phyloP scores from a whole-genome alignment of 2,113 vertebrate genomes.

The Myrmecophaga tridactyla region DNA sequence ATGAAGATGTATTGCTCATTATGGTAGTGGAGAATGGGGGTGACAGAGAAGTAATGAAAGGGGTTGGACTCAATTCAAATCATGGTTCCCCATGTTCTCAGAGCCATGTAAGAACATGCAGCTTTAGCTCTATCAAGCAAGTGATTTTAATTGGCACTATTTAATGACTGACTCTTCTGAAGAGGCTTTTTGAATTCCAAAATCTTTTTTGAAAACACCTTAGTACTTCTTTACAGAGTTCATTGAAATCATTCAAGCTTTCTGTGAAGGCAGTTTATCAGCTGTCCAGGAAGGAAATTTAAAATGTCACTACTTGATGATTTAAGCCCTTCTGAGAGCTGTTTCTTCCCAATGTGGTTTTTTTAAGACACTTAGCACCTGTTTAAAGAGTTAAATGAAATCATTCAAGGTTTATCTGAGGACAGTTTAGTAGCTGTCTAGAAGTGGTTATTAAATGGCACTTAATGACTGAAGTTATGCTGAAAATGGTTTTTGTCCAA shows the following conservation, averaged over 20 bases:
- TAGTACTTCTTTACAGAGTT: constrained; percentile 15
- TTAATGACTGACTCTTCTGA: constrained; percentile 31
- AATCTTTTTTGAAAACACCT: neutral
- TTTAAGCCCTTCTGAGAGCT: neutral
- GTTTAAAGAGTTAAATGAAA: neutral
- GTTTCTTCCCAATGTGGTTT: neutral
- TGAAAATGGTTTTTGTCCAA: neutral
- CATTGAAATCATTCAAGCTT: constrained; percentile 1
- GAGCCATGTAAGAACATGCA: neutral
- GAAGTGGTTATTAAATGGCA: neutral
- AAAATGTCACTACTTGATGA: constrained; percentile 9
- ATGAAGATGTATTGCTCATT: neutral
- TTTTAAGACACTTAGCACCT: neutral
- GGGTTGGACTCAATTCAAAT: neutral
- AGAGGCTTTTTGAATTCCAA: neutral
- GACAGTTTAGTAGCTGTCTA: neutral
- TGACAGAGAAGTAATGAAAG: neutral
- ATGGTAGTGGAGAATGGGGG: neutral
- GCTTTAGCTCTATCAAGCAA: neutral
- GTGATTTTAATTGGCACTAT: neutral
- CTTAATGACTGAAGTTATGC: neutral
- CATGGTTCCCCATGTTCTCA: neutral
- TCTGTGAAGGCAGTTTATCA: neutral
- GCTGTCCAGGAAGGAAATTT: neutral
- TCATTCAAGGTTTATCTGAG: neutral